Base-by-base conservation (phyloP, 2,888 invertebrate species). In the Electrophaes corylata region DNA sequence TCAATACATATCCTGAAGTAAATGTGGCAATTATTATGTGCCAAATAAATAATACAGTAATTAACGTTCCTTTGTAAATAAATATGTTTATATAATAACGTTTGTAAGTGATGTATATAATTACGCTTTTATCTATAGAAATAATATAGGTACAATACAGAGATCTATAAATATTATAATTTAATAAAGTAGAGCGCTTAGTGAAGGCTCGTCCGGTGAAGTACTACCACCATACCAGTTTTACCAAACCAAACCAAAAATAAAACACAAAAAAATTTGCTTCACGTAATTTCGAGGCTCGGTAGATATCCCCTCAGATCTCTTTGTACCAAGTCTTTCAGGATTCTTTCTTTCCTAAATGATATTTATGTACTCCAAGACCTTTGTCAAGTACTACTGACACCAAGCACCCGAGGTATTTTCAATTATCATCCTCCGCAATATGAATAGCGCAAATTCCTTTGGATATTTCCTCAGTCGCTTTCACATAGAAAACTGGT, bases 371-470 rank as follows among this genome's bases (percentile, higher is more conserved):
- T 31, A 31, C n/a, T 31, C 31, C 31, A n/a, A 31, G 37, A 37
- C 16, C 37, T 37, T 16, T 16, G 16, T 37, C 37, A 37, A 37
- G 35, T 35, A 16, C 26, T 35, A 16, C n/a, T n/a, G 16, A 16
- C 16, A 37, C 10, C 10, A 37, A 10, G 37, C 14, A 39, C 37
- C 1, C 43, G 49, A 44, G 33, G 33, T 35, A 57, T 51, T 57
- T 57, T 8, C 57, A 57, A 57, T 57, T 46, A 57, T 41, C 41
- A 19, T 19, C 10, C 10, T 10, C 26, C 35, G 14, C 41, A 12
- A 51, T 16, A 37, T 46, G 50, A 45, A 45, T 35, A 4, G 20
- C 39, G 40, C 18, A 23, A 44, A 51, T 45, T 52, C 57, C 46
- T 51, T 14, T 26, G 26, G 14, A 43, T 43, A 43, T 43, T 41